These are phyloP conservation scores for Pantelozetes paolii DNA, from an alignment of 2,888 invertebrate species.

Conservation along the genomic window DNA sequence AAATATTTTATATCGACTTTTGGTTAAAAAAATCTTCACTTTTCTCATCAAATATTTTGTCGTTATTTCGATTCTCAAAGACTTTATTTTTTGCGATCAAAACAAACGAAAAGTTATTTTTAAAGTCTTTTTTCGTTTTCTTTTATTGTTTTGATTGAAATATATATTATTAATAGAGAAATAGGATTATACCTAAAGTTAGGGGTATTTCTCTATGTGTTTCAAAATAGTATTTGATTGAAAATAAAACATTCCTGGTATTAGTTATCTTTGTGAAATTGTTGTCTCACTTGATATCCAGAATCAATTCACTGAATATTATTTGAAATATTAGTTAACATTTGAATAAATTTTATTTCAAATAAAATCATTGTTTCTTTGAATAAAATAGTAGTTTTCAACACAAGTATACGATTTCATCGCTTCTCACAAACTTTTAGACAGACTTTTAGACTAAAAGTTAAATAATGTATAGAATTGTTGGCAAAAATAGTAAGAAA, in stretches of 20 bases:
- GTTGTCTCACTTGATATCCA: too few relatives aligned
- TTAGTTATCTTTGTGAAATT: too few relatives aligned
- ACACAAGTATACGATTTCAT: too few relatives aligned
- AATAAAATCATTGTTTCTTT: too few relatives aligned
- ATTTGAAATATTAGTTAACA: too few relatives aligned
- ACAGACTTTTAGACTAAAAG: too few relatives aligned
- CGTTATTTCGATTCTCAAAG: neutral
- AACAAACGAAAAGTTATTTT: neutral
- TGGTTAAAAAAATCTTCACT: neutral
- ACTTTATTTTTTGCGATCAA: neutral
- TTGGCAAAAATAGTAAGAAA: neutral
- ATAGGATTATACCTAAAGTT: neutral
- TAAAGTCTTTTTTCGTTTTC: neutral
- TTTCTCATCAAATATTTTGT: neutral
- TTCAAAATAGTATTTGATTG: too few relatives aligned
- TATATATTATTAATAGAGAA: neutral
- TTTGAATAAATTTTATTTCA: too few relatives aligned
- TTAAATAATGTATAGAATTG: neutral
- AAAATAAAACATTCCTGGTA: too few relatives aligned
- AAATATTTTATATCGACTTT: neutral
- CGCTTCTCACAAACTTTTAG: too few relatives aligned
- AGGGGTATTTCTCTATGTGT: neutral
- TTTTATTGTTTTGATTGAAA: neutral
- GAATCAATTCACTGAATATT: too few relatives aligned
- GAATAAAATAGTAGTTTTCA: too few relatives aligned